These are phyloP conservation scores for Emmelina monodactyla DNA, from an alignment of 2,888 invertebrate species.

Conservation along the genomic window DNA sequence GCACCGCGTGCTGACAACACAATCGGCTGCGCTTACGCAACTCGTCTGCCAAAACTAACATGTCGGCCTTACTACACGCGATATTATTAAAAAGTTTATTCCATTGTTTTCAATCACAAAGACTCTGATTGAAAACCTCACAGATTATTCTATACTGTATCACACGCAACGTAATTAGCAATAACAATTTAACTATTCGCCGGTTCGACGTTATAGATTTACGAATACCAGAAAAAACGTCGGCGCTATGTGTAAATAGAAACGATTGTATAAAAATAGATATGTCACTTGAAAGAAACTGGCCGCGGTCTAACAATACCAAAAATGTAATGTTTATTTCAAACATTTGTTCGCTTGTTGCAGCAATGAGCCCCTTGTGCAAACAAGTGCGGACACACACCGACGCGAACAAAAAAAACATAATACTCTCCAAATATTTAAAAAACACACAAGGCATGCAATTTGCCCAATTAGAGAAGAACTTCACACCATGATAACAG, in stretches of 20 bases:
- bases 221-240: no score
- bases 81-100: conserved; percentile 18
- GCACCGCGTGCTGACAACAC: conserved; percentile 8
- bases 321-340: conserved; percentile 1
- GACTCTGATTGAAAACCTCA: no score
- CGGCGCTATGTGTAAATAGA: no score
- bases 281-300: neutral
- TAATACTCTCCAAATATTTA: conserved; percentile 1
- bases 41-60: conserved; percentile 11
- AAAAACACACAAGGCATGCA: neutral
- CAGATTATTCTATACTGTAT: no score
- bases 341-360: neutral
- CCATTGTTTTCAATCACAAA: conserved; percentile 16
- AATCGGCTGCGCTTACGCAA: conserved; percentile 14
- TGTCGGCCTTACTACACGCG: conserved; percentile 9
- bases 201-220: no score
- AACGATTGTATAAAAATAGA: no score
- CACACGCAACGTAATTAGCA: no score
- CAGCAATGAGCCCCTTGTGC: neutral
- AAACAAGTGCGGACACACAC: neutral
- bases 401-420: neutral
- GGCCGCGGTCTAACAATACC: neutral
- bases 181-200: no score
- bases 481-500: neutral
- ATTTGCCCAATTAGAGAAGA: neutral